Conservation (phyloP, 53 echinoderm and acorn worm species). For the Holothuria scabra region DNA sequence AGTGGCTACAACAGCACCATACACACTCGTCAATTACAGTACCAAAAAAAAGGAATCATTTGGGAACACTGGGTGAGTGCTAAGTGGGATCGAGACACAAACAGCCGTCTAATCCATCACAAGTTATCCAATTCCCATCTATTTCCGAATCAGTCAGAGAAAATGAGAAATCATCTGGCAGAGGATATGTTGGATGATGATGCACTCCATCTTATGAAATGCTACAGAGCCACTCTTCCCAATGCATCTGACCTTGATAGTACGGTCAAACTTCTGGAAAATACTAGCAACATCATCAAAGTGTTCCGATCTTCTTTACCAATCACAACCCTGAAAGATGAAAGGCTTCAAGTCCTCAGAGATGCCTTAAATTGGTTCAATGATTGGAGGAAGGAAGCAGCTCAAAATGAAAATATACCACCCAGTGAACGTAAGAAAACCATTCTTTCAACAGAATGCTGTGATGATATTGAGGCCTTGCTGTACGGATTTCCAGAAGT, state of each 20-base stretch:
- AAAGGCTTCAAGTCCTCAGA: no score
- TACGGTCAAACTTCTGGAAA: constrained; percentile 23
- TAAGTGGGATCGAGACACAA: constrained; percentile 14
- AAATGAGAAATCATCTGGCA: constrained; percentile 46
- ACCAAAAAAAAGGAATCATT: neutral
- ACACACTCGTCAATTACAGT: constrained; percentile 12
- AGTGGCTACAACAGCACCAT: constrained; percentile 21
- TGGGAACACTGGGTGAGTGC: constrained; percentile 41
- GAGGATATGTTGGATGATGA: constrained; percentile 44
- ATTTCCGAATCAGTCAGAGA: constrained; percentile 23
- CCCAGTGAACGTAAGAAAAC: neutral
- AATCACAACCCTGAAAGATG: neutral
- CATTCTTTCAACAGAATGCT: constrained; percentile 25
- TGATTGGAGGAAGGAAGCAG: neutral
- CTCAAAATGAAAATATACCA: neutral
- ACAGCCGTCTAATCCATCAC: constrained; percentile 32
- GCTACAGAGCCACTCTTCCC: neutral
- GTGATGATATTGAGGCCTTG: constrained; percentile 30
- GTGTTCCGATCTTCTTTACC: constrained; percentile 7
- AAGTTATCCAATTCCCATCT: neutral
- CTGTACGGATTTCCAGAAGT: constrained; percentile 20
- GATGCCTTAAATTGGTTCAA: neutral
- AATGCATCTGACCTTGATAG: constrained; percentile 31
- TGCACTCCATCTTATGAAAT: constrained; percentile 25
- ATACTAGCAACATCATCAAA: constrained; percentile 8